Conservation (phyloP, 2,113 vertebrate species). For the Zosterops hypoxanthus region DNA sequence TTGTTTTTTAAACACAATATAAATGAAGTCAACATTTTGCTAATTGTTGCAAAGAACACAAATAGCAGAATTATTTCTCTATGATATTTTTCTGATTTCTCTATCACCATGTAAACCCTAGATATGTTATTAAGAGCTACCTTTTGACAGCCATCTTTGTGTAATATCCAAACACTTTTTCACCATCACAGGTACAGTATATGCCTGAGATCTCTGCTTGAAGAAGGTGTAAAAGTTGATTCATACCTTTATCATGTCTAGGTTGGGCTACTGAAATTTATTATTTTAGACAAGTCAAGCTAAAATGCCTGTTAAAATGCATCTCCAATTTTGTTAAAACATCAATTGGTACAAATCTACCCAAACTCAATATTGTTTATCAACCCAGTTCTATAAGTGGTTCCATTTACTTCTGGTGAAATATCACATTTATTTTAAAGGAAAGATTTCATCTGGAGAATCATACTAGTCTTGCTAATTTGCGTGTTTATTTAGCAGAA, state of each 20-base stretch:
- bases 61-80: background rate
- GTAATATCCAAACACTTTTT: conserved; percentile 68
- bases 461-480: conserved; percentile 1
- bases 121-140: conserved; percentile 35
- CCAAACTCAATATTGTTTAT: conserved; percentile 14
- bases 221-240: conserved; percentile 60
- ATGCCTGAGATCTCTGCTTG: conserved; percentile 34
- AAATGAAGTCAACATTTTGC: background rate
- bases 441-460: conserved; percentile 8
- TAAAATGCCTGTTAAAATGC: conserved; percentile 30
- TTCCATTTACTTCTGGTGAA: conserved; percentile 47
- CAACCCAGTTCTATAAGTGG: background rate
- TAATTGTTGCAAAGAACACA: background rate
- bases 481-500: background rate
- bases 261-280: conserved; percentile 21
- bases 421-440: conserved; percentile 41
- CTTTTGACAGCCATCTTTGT: conserved; percentile 53
- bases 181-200: conserved; percentile 16
- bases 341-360: conserved; percentile 2
- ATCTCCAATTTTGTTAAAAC: conserved; percentile 23
- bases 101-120: conserved; percentile 50
- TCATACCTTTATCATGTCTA: conserved; percentile 37
- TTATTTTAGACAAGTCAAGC: conserved; percentile 17
- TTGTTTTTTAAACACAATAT: background rate
- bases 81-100: background rate